A percentile compares a stretch with the other conserved stretches of the same genome.
Evolutionary conservation across 2,888 invertebrate genomes (phyloP).

Genomic region (Ischnus inquisitorius): DNA sequence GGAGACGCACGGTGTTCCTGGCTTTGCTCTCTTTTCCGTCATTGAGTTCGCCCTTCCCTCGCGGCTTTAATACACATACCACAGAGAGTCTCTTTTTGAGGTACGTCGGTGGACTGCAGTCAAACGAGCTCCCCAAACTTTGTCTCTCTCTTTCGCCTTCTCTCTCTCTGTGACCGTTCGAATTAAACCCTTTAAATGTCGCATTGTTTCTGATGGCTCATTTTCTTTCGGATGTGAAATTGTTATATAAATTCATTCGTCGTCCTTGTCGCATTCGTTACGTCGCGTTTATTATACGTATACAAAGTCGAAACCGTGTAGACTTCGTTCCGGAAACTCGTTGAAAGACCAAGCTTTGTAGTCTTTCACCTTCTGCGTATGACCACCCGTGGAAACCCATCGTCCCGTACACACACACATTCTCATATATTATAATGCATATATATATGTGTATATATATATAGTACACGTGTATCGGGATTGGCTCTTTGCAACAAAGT

Average conservation of each 20-base stretch:
- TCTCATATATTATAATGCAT: too few species aligned
- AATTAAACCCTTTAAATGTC: slow-evolving; percentile 81
- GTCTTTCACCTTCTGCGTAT: slow-evolving; percentile 14
- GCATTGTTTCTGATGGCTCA: slow-evolving; percentile 82
- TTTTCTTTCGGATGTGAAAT: slow-evolving; percentile 77
- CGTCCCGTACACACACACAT: slow-evolving; percentile 3
- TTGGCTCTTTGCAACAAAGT: slow-evolving; percentile 54
- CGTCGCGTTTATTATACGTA: slow-evolving; percentile 7
- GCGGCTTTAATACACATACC: slow-evolving; percentile 54
- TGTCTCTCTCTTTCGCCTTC: slow-evolving; percentile 43
- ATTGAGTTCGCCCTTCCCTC: slow-evolving; percentile 47
- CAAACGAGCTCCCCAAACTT: slow-evolving; percentile 51
- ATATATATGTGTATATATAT: too few species aligned
- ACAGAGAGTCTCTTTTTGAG: slow-evolving; percentile 17
- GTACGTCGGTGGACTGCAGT: slow-evolving; percentile 42
- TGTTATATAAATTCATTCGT: slow-evolving; percentile 78
- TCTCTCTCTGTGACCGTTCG: slow-evolving; percentile 76
- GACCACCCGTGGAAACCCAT: slow-evolving; percentile 35
- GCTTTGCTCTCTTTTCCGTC: slow-evolving; percentile 60
- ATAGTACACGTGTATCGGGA: slow-evolving; percentile 31
- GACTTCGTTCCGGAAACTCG: slow-evolving; percentile 42
- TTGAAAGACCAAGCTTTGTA: slow-evolving; percentile 21
- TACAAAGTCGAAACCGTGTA: slow-evolving; percentile 22
- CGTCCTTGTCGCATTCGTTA: slow-evolving; percentile 36
- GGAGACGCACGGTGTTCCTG: slow-evolving; percentile 40